Evolutionary conservation across 2,888 invertebrate species (phyloP).

Genomic region (Heterodera filipjevi): DNA sequence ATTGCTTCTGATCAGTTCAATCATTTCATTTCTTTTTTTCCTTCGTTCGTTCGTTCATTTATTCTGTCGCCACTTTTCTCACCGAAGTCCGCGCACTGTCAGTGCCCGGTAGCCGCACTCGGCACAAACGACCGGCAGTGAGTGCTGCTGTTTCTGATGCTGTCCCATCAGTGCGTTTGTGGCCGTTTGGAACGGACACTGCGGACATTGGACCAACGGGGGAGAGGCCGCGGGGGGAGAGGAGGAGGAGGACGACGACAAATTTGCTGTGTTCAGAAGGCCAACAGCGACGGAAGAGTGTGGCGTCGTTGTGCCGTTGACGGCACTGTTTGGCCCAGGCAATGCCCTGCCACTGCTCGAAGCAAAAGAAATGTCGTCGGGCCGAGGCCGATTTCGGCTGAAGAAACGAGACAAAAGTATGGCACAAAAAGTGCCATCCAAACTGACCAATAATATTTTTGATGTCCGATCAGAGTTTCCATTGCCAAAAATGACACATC

Average conservation of each 20-base stretch:
- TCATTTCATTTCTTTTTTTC: no score
- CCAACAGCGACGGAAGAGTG: background rate
- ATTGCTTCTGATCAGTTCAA: no score
- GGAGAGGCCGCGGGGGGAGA: background rate
- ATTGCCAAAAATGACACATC: slow-evolving; percentile 23
- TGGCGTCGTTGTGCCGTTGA: background rate
- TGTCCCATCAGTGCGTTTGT: background rate
- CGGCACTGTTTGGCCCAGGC: background rate
- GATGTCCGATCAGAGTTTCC: slow-evolving; percentile 21
- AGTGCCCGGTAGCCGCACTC: slow-evolving; percentile 21
- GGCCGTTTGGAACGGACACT: background rate
- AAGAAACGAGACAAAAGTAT: no score
- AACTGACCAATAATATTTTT: slow-evolving; percentile 22
- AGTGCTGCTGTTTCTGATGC: slow-evolving; percentile 13
- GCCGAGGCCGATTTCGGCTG: slow-evolving; percentile 11
- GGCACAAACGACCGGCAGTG: slow-evolving; percentile 21
- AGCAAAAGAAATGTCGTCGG: background rate
- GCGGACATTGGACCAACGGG: background rate
- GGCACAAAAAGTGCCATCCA: no score
- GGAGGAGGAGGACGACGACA: background rate
- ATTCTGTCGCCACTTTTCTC: background rate
- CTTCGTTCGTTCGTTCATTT: no score
- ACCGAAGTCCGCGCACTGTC: slow-evolving; percentile 27
- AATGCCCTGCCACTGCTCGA: background rate
- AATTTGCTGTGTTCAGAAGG: background rate